Conservation (phyloP, 2,888 invertebrate genomes). For the Lasioglossum morio region DNA sequence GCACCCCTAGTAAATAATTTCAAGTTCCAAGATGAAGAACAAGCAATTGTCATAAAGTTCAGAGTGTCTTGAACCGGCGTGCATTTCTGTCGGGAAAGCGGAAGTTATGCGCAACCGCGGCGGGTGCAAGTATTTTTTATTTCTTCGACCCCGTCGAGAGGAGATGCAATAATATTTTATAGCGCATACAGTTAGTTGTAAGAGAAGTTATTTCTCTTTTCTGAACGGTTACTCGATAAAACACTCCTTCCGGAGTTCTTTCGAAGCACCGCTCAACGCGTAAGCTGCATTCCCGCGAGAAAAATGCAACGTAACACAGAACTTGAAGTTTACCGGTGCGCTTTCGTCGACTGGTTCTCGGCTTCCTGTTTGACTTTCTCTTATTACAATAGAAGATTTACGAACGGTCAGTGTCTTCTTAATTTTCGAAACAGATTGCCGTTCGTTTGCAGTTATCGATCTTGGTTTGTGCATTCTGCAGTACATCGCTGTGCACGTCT, state of each 20-base stretch:
- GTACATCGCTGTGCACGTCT: not conserved
- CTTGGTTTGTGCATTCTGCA: not conserved
- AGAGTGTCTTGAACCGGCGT: not conserved
- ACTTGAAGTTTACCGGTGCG: constrained; percentile 46
- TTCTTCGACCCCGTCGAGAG: not conserved
- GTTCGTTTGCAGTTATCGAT: constrained; percentile 31
- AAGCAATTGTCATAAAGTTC: not conserved
- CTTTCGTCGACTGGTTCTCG: constrained; percentile 64
- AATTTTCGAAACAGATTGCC: constrained; percentile 57
- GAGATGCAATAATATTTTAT: not conserved
- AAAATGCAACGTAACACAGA: constrained; percentile 57
- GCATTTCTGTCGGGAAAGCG: not conserved
- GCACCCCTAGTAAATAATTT: not conserved
- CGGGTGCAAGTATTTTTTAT: not conserved
- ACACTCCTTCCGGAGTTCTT: constrained; percentile 35
- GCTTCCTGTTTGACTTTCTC: constrained; percentile 74
- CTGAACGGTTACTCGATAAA: not conserved
- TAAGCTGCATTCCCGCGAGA: constrained; percentile 39
- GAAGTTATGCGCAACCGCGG: not conserved
- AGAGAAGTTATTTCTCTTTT: not conserved
- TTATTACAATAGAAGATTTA: constrained; percentile 70
- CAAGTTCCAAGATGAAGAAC: not conserved
- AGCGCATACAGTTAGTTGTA: not conserved
- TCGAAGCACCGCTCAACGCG: constrained; percentile 29
- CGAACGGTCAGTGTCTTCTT: constrained; percentile 26